Evolutionary conservation across 2,888 invertebrate species (phyloP), one percentile per base, ranked within the genome.

Genomic region (Baronia brevicornis): DNA sequence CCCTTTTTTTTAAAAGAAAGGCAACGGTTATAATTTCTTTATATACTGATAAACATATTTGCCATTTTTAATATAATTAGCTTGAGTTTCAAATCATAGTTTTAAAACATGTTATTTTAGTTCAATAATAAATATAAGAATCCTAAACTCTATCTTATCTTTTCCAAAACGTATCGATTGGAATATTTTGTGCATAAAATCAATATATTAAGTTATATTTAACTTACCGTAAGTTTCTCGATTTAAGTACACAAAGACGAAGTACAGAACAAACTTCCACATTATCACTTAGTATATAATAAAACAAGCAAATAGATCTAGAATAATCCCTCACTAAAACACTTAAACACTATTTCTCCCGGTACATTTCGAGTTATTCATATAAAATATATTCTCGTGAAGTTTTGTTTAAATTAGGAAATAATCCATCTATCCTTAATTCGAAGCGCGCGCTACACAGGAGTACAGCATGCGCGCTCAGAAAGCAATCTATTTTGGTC

Each of bases 401-500:
- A n/a, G n/a, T n/a, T n/a, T n/a, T n/a, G n/a, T n/a, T n/a, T n/a
- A n/a, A n/a, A n/a, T n/a, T n/a, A n/a, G n/a, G 9, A 12, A 54
- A 51, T 41, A 47, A 51, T 56, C 56, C 59, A 59, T 65, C 46
- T 56, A 68, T 69, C 68, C 66, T 66, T 60, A 37, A 50, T 54
- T 53, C 36, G 41, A 39, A 41, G 37, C 45, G 54, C 52, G 50
- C 53, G 50, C 49, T 48, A 65, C 73, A 25, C 36, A 30, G 31
- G 36, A 63, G 62, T 49, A 60, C 27, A 40, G 36, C 41, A 50
- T 44, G 51, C 60, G 77, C 65, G 66, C 55, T 56, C 72, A 49
- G 54, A 46, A 43, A 59, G 52, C 64, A 46, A 49, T 77, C 82
- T 82, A 82, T 82, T 82, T 80, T 66, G 68, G 73, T 74, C 66